Percentiles rank a stretch among this genome's conserved stretches.
phyloP scores from a whole-genome alignment of 1,140 invertebrate species.

The Copidosoma floridanum region DNA sequence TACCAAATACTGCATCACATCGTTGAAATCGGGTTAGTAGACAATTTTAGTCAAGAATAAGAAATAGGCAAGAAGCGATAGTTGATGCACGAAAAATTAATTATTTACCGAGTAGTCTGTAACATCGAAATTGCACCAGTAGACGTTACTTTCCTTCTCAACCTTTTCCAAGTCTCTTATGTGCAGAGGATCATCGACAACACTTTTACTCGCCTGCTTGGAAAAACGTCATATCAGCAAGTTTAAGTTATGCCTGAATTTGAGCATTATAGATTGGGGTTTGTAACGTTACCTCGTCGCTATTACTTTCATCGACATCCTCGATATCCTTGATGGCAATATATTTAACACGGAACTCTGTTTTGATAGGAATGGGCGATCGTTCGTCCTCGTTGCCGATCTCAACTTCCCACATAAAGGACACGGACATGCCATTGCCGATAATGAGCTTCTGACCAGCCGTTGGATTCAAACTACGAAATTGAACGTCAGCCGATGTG shows the following conservation, averaged over 20 bases:
- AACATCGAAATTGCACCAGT: constrained; percentile 62
- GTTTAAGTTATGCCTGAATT: too few species aligned
- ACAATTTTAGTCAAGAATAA: too few species aligned
- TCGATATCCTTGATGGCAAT: constrained; percentile 55
- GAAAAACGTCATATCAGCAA: too few species aligned
- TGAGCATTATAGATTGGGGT: too few species aligned
- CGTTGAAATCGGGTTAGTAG: too few species aligned
- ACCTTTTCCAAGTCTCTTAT: constrained; percentile 47
- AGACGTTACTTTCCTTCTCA: constrained; percentile 50
- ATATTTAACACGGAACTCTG: constrained; percentile 70
- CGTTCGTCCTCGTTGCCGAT: constrained; percentile 61
- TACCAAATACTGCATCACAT: too few species aligned
- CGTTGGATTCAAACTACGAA: constrained; percentile 66
- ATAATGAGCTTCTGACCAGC: constrained; percentile 61
- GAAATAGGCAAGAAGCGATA: too few species aligned
- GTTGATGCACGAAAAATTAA: too few species aligned
- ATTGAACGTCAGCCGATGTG: constrained; percentile 56
- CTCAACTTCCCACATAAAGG: constrained; percentile 82
- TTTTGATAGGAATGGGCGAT: constrained; percentile 63
- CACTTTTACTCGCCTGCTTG: constrained; percentile 8
- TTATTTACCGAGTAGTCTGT: constrained; percentile 68
- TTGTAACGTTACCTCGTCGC: too few species aligned
- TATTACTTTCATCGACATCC: constrained; percentile 43
- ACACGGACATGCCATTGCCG: constrained; percentile 68
- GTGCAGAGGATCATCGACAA: constrained; percentile 51